These are phyloP conservation scores for Anguilla marmorata DNA, from an alignment of 2,797 vertebrate species.

Conservation along the genomic window DNA sequence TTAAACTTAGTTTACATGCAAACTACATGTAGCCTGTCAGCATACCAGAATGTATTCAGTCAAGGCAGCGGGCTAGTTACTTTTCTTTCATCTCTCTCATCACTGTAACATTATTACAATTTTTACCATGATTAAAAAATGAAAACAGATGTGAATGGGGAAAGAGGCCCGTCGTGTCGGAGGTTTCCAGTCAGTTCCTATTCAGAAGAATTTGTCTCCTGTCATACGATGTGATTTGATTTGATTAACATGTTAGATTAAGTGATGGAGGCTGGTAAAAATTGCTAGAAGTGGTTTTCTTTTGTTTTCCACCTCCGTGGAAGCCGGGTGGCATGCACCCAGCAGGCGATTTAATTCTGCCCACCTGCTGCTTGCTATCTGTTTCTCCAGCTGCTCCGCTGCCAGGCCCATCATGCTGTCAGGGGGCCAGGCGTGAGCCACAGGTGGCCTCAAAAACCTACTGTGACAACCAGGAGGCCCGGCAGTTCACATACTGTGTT, in stretches of 20 bases:
- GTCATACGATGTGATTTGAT: constrained; percentile 20
- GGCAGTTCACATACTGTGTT: background rate
- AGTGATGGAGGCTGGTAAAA: constrained; percentile 28
- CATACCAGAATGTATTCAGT: background rate
- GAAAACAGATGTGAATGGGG: background rate
- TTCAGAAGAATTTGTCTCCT: constrained; percentile 10
- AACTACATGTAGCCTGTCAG: background rate
- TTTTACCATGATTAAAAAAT: background rate
- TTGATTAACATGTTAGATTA: constrained; percentile 33
- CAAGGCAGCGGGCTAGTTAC: background rate
- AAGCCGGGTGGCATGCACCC: constrained; percentile 33
- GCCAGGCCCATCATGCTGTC: background rate
- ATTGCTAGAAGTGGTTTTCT: constrained; percentile 42
- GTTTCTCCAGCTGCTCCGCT: constrained; percentile 45
- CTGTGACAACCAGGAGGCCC: background rate
- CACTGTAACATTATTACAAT: background rate
- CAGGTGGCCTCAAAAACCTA: constrained; percentile 9
- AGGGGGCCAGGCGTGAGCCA: constrained; percentile 7
- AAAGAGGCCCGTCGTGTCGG: background rate
- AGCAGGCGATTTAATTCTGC: constrained; percentile 41
- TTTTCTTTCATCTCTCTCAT: background rate
- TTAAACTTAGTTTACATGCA: background rate
- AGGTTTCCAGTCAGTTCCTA: background rate
- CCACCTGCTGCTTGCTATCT: constrained; percentile 41
- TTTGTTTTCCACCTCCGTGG: constrained; percentile 42